Percentiles rank a stretch among this genome's conserved stretches.
These are phyloP conservation scores for Phenganax marumi DNA, from an alignment of 92 coral and sea anemone species.

Conservation along the genomic window DNA sequence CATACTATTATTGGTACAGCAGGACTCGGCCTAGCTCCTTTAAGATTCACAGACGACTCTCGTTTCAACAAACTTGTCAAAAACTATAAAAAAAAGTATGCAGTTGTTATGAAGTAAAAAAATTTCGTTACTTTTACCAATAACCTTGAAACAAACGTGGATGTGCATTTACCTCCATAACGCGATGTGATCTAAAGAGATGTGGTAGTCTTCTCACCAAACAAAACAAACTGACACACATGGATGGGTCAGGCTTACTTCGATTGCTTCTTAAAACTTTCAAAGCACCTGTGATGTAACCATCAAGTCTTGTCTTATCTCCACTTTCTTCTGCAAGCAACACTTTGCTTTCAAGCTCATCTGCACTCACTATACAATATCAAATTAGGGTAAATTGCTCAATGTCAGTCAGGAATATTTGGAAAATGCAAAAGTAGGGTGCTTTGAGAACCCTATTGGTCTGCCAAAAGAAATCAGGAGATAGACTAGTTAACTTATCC, in stretches of 20 bases:
- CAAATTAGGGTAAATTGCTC: neutral
- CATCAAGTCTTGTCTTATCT: slow-evolving; percentile 72
- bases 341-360: slow-evolving; percentile 77
- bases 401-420: too few relatives aligned
- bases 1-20: slow-evolving; percentile 87
- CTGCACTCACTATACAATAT: slow-evolving; percentile 63
- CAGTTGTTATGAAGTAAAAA: neutral
- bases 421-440: neutral
- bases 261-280: slow-evolving; percentile 73
- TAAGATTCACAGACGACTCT: slow-evolving; percentile 72
- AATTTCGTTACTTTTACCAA: neutral
- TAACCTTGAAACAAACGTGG: neutral
- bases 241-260: slow-evolving; percentile 77
- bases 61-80: slow-evolving; percentile 80
- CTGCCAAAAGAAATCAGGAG: too few relatives aligned
- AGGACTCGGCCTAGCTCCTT: slow-evolving; percentile 70
- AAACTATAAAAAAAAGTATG: slow-evolving; percentile 54
- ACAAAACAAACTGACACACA: slow-evolving; percentile 65
- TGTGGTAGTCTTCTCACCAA: slow-evolving; percentile 83
- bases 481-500: too few relatives aligned
- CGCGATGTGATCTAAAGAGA: slow-evolving; percentile 66
- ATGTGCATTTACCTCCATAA: slow-evolving; percentile 67
- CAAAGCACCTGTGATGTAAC: slow-evolving; percentile 82
- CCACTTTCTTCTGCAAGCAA: slow-evolving; percentile 83
- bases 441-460: neutral